Evolutionary conservation across 2,113 vertebrate genomes (phyloP), one percentile per base, ranked within the genome.

Genomic region (Scomber colias): DNA sequence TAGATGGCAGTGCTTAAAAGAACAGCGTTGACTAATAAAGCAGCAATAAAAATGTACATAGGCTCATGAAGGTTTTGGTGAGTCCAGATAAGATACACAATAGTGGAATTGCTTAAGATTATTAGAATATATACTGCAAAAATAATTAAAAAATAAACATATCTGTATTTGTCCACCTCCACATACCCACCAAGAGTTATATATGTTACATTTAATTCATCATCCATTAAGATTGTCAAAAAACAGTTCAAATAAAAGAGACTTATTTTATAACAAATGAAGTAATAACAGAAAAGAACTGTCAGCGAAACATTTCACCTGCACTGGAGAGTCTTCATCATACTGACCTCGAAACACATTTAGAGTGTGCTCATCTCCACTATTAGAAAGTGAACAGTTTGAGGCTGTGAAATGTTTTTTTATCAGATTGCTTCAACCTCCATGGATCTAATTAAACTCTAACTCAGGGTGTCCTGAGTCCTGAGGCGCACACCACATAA

Each of bases 41-140:
- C 71, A 2, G 79, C 64, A 11, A 81, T 81, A 11, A 81, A 75
- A 40, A 70, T 16, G 49, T 81, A 81, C 79, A 81, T 81, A 0
- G 79, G 79, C 64, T 81, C 40, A 60, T 81, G 79, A 40, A 81
- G 71, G 44, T 44, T 62, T 27, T 17, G 2, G 4, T 63, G 24
- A 14, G 19, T 64, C 10, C 57, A 62, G 17, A 78, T 48, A 0
- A 78, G 49, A 19, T 17, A 70, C 14, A 86, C 15, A 0, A 82
- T 82, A 3, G 30, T 71, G 24, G 16, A 19, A 24, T 81, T 85
- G n/a, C 62, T 63, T 13, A 27, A 62, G 0, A 87, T 12, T 11
- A 83, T 77, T 8, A 83, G 12, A 40, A 76, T 12, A 16, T 83
- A 87, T 0, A 64, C 5, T 9, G 12, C 0, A 8, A 83, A 54